These are phyloP conservation scores for Arion vulgaris DNA, from an alignment of 1,140 invertebrate species.

Conservation along the genomic window DNA sequence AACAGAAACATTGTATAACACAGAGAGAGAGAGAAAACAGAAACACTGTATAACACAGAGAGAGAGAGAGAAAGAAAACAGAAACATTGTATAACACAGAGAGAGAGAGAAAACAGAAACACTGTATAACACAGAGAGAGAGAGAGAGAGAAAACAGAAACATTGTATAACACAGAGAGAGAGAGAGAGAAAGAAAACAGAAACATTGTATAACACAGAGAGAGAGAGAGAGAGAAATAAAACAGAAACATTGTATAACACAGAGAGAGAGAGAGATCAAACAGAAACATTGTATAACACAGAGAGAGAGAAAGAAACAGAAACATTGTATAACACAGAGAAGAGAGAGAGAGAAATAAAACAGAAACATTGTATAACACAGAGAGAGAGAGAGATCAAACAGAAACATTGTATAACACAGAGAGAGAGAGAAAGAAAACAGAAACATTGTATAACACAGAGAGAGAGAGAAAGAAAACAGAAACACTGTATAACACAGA, in stretches of 20 bases:
- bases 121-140: background rate
- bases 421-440: too few species aligned
- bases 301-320: background rate
- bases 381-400: too few species aligned
- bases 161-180: background rate
- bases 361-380: too few species aligned
- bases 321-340: too few species aligned
- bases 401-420: too few species aligned
- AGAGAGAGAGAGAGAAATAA: background rate
- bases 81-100: background rate
- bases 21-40: conserved; percentile 6
- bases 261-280: background rate
- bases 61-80: background rate
- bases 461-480: background rate
- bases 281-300: too few species aligned
- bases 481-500: too few species aligned
- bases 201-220: background rate
- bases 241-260: background rate
- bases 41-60: background rate
- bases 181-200: background rate
- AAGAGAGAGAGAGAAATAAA: too few species aligned
- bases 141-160: too few species aligned
- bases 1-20: background rate
- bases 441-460: background rate
- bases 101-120: conserved; percentile 4